Evolutionary conservation across 30 jellyfish, hydroid and myxozoan genomes (phyloP), one percentile per base, ranked within the genome.

Genomic region (Hydra vulgaris): DNA sequence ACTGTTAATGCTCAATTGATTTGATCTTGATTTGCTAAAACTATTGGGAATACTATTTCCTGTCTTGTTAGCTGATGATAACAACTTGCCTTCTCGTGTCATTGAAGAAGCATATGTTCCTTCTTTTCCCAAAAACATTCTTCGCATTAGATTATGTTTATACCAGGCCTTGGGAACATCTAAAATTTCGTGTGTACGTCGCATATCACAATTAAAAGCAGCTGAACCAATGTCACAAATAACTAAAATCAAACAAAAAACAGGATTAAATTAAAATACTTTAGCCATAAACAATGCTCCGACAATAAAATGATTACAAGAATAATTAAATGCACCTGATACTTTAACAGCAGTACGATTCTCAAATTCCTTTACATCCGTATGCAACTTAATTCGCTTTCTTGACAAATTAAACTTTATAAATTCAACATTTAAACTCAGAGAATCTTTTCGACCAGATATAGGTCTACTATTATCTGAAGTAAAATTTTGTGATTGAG

Each of bases 151-250:
- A 26, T 79, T 86, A 25, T 93, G 76, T 83, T 85, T 85, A 81
- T 86, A 90, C 97, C 97, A 90, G 8, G 97, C 97, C 55, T 90
- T 90, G 21, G 97, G 97, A 22, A 90, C 97, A 76, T 90, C 97
- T 18, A 90, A 82, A 15, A 90, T 90, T 74, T 90, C 97, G 70
- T 86, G 86, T 84, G 87, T 52, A 26, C 97, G 84, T 73, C 97
- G 90, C 97, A 90, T 90, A 95, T 90, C 97, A 76, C 87, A 90
- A 73, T 83, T 90, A 72, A 90, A 86, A 5, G 97, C 95, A 0
- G 97, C 95, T 72, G 97, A 86, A 15, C 97, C 97, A 66, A 90
- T 85, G 73, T 90, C 97, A 86, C 97, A 90, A 17, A 91, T 82
- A 20, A 79, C 97, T 90, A 74, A 27, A 70, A 69, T 78, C 61